Base-by-base conservation (phyloP, 2,888 invertebrate species). In the Synanthedon andrenaeformis region DNA sequence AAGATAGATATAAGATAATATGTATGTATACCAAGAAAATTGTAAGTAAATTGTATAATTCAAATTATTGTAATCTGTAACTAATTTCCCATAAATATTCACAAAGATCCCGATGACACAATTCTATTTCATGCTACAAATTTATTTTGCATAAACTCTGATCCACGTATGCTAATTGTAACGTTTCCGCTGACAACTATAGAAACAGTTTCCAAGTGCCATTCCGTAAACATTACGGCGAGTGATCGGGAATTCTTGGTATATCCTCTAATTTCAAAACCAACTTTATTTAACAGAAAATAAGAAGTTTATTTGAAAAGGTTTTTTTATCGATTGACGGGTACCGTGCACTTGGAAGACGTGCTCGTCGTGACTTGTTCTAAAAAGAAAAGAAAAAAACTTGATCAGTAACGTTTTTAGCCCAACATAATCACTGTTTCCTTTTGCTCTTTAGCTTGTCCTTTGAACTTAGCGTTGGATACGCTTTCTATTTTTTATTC, bases 81-180 rank as follows among this genome's bases (percentile, higher is more conserved):
- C 28, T 8, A 35, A 35, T 35, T 35, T 10, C 45, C 41, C 19
- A 28, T 6, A 41, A 51, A 50, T 51, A 45, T 53, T 54, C 45
- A 45, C 19, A 48, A 53, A 53, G 41, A 17, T 17, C 5, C 10
- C 17, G 14, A 53, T 53, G 51, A 42, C 50, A 42, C 53, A 19
- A 41, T 52, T 17, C 19, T 28, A 51, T 61, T 65, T 63, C 57
- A 61, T 64, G 66, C 67, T 54, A 55, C 49, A 60, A 69, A 70
- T 69, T 64, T 59, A 68, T 68, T 69, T 61, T 62, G 57, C 57
- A 57, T 59, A 58, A 61, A 62, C 64, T 74, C 65, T 69, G 67
- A 64, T 65, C 62, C 64, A 64, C 57, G 63, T 69, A 72, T 74
- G 68, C 68, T 70, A 74, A 74, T 73, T 62, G 65, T 69, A 67